A percentile compares a stretch with the other conserved stretches of the same genome.
phyloP scores from a whole-genome alignment of 2,797 vertebrate genomes.

The Leptatherina wallacei region DNA sequence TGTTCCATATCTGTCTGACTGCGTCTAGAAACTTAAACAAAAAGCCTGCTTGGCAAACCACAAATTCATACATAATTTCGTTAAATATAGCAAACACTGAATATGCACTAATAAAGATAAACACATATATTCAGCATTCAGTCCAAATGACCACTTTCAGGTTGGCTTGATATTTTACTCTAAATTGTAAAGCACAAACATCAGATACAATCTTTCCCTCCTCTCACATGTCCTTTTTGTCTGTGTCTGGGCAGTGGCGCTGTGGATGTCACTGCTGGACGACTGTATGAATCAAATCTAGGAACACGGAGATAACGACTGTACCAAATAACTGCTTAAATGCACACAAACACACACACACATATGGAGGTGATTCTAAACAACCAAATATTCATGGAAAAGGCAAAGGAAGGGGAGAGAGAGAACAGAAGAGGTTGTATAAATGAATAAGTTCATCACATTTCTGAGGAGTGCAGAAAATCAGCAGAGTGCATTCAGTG shows the following conservation, averaged over 20 bases:
- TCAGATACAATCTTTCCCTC: constrained; percentile 35
- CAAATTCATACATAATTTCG: constrained; percentile 17
- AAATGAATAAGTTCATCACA: background rate
- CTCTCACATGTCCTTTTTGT: constrained; percentile 55
- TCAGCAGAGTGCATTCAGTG: background rate
- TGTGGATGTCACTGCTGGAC: constrained; percentile 52
- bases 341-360: constrained; percentile 25
- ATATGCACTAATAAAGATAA: constrained; percentile 5
- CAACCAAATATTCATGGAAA: constrained; percentile 60
- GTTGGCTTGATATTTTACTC: constrained; percentile 44
- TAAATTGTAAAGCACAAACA: constrained; percentile 28
- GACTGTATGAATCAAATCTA: constrained; percentile 72
- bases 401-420: constrained; percentile 19
- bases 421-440: background rate
- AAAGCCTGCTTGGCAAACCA: constrained; percentile 10
- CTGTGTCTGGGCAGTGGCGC: constrained; percentile 63
- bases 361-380: constrained; percentile 34
- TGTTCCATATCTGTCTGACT: constrained; percentile 38
- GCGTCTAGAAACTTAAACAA: constrained; percentile 28
- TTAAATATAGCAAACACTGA: constrained; percentile 24
- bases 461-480: background rate
- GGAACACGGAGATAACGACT: constrained; percentile 52
- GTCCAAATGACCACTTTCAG: constrained; percentile 18
- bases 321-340: constrained; percentile 26
- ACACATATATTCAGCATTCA: constrained; percentile 6